phyloP scores from a whole-genome alignment of 2,888 invertebrate genomes.

The Drosophila neotestacea region DNA sequence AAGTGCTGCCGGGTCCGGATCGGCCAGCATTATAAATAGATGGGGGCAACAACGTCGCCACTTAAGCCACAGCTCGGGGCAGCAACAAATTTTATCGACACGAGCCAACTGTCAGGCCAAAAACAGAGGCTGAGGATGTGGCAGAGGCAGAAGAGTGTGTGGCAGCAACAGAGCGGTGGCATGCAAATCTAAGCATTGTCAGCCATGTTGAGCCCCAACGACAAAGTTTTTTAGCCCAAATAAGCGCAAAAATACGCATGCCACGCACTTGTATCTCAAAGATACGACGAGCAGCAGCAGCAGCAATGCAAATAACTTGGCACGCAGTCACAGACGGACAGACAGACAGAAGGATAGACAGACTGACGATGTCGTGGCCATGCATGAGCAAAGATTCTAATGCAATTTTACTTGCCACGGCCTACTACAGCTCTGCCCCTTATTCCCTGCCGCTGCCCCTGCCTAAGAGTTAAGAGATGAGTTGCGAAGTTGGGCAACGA shows the following conservation, averaged over 20 bases:
- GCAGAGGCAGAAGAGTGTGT: constrained; percentile 14
- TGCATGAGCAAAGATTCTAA: constrained; percentile 77
- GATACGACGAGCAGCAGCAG: constrained; percentile 40
- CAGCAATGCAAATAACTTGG: constrained; percentile 76
- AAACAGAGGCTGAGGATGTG: constrained; percentile 10
- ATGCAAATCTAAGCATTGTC: constrained; percentile 72
- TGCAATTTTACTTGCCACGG: constrained; percentile 64
- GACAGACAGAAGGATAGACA: constrained; percentile 1
- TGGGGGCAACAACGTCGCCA: constrained; percentile 55
- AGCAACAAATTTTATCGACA: constrained; percentile 74
- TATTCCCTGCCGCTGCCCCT: not conserved
- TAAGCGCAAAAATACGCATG: constrained; percentile 72
- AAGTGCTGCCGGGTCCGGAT: constrained; percentile 50
- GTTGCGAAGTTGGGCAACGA: constrained; percentile 13
- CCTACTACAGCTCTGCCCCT: constrained; percentile 1
- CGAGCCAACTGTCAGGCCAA: constrained; percentile 75
- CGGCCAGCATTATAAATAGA: constrained; percentile 66
- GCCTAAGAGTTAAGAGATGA: constrained; percentile 11
- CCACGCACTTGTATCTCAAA: constrained; percentile 59
- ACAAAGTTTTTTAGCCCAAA: constrained; percentile 77
- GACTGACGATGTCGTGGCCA: constrained; percentile 46
- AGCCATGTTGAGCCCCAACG: constrained; percentile 69
- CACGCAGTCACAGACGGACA: constrained; percentile 56
- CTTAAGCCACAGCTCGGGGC: constrained; percentile 66
- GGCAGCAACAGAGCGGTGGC: constrained; percentile 34